These are phyloP conservation scores for Vireo altiloquus DNA, from an alignment of 2,113 vertebrate species.

Conservation along the genomic window DNA sequence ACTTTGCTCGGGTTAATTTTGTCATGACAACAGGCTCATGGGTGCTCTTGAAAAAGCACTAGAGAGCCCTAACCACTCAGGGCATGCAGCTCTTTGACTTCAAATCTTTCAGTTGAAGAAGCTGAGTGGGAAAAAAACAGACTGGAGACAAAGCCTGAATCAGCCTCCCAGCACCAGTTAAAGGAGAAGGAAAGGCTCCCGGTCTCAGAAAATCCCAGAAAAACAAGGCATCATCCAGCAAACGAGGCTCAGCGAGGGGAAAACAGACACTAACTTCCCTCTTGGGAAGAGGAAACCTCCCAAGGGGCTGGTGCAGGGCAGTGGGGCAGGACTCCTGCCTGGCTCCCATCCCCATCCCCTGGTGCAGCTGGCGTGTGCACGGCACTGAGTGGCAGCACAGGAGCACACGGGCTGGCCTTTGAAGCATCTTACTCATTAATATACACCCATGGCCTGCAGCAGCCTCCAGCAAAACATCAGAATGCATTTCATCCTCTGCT, in stretches of 20 bases:
- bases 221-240: not conserved
- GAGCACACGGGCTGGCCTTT: not conserved
- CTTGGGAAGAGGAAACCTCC: not conserved
- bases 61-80: not conserved
- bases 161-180: not conserved
- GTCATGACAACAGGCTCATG: slow-evolving; percentile 9
- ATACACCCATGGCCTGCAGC: not conserved
- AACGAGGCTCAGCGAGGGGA: not conserved
- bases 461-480: slow-evolving; percentile 19
- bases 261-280: not conserved
- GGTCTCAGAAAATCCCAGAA: not conserved
- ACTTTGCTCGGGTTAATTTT: not conserved
- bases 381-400: accelerated
- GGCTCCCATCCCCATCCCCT: not conserved
- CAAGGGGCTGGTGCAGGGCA: not conserved
- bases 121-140: not conserved
- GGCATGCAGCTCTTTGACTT: not conserved
- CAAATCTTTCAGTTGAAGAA: not conserved
- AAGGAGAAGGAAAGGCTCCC: not conserved
- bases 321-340: not conserved
- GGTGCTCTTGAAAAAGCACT: not conserved
- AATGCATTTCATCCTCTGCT: not conserved
- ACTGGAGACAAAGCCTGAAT: not conserved
- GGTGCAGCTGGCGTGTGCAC: accelerated
- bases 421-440: not conserved